phyloP scores from a whole-genome alignment of 2,113 vertebrate genomes.

The Platycercus adscitus region DNA sequence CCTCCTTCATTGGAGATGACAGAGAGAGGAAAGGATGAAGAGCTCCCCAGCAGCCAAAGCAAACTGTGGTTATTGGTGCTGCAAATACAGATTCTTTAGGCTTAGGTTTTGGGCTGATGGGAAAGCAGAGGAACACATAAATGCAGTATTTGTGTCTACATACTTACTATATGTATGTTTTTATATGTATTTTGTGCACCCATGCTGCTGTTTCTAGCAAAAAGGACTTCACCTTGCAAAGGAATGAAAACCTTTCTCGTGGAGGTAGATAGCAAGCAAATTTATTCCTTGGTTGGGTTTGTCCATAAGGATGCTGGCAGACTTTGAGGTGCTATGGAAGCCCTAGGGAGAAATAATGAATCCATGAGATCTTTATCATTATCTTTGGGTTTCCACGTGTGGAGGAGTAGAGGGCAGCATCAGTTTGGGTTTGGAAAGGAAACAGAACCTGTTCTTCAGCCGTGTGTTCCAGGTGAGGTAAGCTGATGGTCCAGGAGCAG shows the following conservation, averaged over 20 bases:
- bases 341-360: background rate
- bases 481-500: background rate
- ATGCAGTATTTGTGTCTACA: background rate
- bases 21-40: background rate
- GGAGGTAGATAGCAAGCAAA: background rate
- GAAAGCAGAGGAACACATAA: background rate
- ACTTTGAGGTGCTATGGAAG: background rate
- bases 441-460: background rate
- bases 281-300: background rate
- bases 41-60: background rate
- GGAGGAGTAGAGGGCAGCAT: background rate
- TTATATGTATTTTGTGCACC: background rate
- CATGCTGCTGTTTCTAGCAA: background rate
- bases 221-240: background rate
- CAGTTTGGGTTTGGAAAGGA: background rate
- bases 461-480: background rate
- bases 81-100: background rate
- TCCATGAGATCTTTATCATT: accelerated
- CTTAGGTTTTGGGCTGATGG: background rate
- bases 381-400: background rate
- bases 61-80: background rate
- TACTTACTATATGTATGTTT: accelerated
- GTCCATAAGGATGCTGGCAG: background rate
- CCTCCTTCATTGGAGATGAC: background rate
- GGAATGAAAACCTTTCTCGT: accelerated